Percentiles rank a stretch among this genome's conserved stretches.
phyloP scores from a whole-genome alignment of 2,797 vertebrate genomes.

The Myotis findleyi region DNA sequence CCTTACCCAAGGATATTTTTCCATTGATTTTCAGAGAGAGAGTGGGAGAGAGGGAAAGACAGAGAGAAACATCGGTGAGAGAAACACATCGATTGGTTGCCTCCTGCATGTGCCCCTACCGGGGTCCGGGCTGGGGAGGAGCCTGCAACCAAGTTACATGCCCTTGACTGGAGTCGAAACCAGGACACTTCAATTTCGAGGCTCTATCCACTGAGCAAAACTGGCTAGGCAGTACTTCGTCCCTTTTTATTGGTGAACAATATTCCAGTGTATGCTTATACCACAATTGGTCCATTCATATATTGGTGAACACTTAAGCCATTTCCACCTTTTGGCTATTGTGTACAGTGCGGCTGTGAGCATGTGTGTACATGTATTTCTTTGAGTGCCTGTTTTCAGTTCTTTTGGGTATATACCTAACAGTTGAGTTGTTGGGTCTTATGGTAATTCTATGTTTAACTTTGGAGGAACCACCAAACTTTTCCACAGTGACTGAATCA shows the following conservation, averaged over 20 bases:
- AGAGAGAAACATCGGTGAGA: background rate
- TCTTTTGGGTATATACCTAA: background rate
- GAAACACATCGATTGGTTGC: background rate
- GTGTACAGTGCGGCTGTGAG: background rate
- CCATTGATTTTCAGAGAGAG: background rate
- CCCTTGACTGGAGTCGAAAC: background rate
- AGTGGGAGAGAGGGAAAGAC: background rate
- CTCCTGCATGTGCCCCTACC: background rate
- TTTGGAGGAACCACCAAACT: constrained; percentile 1
- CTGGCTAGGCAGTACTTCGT: background rate
- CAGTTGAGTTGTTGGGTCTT: background rate
- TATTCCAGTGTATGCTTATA: background rate
- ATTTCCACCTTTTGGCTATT: background rate
- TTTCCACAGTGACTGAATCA: background rate
- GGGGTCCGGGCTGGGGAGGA: too few relatives aligned
- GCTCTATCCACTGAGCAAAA: background rate
- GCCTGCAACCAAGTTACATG: too few relatives aligned
- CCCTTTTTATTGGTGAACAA: background rate
- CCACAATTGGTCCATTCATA: background rate
- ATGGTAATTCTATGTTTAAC: background rate
- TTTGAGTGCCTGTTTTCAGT: background rate
- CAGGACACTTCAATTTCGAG: background rate
- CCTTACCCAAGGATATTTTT: background rate
- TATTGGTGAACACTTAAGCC: background rate
- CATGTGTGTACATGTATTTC: background rate